phyloP scores from a whole-genome alignment of 1,140 invertebrate species.

The Anastatus disparis region DNA sequence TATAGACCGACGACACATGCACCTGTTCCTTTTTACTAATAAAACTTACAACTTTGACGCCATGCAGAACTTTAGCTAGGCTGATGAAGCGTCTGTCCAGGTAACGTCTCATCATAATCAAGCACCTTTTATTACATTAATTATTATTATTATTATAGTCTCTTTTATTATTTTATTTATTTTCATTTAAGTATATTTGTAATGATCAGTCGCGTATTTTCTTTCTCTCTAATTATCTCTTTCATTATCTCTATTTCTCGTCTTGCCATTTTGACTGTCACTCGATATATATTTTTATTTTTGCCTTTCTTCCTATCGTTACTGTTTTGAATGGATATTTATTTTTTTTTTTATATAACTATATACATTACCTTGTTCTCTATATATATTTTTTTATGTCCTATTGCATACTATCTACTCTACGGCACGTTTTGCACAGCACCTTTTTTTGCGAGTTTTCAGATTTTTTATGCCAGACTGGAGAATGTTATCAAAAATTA shows the following conservation, averaged over 20 bases:
- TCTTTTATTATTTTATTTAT: constrained; percentile 43
- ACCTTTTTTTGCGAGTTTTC: constrained; percentile 38
- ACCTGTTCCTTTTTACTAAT: constrained; percentile 65
- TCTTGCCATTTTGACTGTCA: constrained; percentile 36
- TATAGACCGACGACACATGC: constrained; percentile 57
- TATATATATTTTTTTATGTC: background rate
- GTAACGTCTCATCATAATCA: constrained; percentile 66
- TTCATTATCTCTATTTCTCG: constrained; percentile 1
- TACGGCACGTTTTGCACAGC: constrained; percentile 39
- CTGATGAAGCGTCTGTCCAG: constrained; percentile 67
- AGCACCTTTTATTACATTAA: constrained; percentile 64
- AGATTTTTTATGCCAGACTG: constrained; percentile 39
- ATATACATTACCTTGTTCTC: no score
- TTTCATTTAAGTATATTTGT: constrained; percentile 25
- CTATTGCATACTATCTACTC: constrained; percentile 6
- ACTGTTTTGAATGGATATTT: constrained; percentile 28
- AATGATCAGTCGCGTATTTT: constrained; percentile 29
- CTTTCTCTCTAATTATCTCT: no score
- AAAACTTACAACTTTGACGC: constrained; percentile 65
- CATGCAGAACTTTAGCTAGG: constrained; percentile 68
- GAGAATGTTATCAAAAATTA: constrained; percentile 35
- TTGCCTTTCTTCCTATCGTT: constrained; percentile 21
- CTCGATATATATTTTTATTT: constrained; percentile 24
- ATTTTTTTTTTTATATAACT: background rate
- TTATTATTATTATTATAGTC: no score